Percentiles rank a stretch among this genome's conserved stretches.
These are phyloP conservation scores for Zaprionus lineosus DNA, from an alignment of 2,888 invertebrate species.

Conservation along the genomic window DNA sequence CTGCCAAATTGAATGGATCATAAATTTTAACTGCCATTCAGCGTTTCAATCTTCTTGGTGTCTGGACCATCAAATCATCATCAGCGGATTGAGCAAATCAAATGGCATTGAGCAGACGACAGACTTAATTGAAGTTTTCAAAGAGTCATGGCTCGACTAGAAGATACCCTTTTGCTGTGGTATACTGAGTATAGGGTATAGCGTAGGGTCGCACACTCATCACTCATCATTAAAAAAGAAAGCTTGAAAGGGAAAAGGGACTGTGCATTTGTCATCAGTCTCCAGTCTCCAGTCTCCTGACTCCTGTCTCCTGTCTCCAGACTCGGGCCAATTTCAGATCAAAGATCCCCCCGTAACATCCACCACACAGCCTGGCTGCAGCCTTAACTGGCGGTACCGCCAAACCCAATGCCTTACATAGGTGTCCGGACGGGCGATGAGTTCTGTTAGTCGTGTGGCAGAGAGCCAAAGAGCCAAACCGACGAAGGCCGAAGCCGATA, in stretches of 20 bases:
- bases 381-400: neutral
- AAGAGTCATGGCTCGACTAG: neutral
- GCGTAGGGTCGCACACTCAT: too few relatives aligned
- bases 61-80: conserved; percentile 19
- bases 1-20: neutral
- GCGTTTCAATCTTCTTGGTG: neutral
- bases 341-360: too few relatives aligned
- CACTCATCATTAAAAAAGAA: too few relatives aligned
- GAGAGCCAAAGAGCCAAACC: conserved; percentile 11
- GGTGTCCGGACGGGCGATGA: conserved; percentile 24
- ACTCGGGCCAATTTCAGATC: too few relatives aligned
- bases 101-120: conserved; percentile 4
- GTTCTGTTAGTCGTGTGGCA: conserved; percentile 35
- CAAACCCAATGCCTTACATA: conserved; percentile 75
- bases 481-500: conserved; percentile 31
- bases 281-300: too few relatives aligned
- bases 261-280: too few relatives aligned
- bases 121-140: neutral
- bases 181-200: too few relatives aligned
- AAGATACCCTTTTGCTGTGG: neutral
- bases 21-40: conserved; percentile 1
- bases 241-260: neutral
- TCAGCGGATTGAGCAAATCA: conserved; percentile 18
- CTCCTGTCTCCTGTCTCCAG: too few relatives aligned
- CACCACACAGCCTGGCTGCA: too few relatives aligned